Conservation (phyloP, 2,113 vertebrate species). For the Pangasianodon gigas region DNA sequence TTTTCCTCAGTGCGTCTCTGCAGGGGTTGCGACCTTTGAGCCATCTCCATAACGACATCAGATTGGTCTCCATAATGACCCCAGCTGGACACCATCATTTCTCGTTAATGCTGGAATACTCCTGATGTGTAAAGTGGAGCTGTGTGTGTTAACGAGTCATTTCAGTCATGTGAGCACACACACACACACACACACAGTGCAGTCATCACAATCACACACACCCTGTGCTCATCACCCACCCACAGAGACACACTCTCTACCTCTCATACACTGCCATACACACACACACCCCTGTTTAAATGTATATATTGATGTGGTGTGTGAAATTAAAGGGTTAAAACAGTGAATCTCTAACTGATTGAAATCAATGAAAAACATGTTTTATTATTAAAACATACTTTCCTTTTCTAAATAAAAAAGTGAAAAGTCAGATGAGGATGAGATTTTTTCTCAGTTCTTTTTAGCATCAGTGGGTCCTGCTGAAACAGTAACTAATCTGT, state of each 20-base stretch:
- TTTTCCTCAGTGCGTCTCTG: constrained; percentile 30
- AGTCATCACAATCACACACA: neutral
- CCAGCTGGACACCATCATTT: neutral
- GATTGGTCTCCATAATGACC: neutral
- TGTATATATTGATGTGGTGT: too few relatives aligned
- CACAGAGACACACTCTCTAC: neutral
- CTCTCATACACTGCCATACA: neutral
- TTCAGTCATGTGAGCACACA: neutral
- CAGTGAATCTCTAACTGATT: neutral
- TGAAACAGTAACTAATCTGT: neutral
- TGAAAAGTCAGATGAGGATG: neutral
- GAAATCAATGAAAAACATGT: too few relatives aligned
- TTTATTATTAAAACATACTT: too few relatives aligned
- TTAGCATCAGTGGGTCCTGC: neutral
- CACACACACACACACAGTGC: constrained; percentile 7
- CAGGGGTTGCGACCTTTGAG: neutral
- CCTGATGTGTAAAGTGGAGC: neutral
- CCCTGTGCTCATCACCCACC: neutral
- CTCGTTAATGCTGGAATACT: neutral
- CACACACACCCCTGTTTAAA: neutral
- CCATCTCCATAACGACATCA: neutral
- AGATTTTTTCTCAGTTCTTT: neutral
- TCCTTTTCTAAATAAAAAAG: neutral
- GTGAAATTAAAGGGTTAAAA: neutral
- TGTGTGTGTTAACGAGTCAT: neutral